Evolutionary conservation across 2,797 vertebrate species (phyloP), one percentile per base, ranked within the genome.

Genomic region (Yasuhikotakia modesta): DNA sequence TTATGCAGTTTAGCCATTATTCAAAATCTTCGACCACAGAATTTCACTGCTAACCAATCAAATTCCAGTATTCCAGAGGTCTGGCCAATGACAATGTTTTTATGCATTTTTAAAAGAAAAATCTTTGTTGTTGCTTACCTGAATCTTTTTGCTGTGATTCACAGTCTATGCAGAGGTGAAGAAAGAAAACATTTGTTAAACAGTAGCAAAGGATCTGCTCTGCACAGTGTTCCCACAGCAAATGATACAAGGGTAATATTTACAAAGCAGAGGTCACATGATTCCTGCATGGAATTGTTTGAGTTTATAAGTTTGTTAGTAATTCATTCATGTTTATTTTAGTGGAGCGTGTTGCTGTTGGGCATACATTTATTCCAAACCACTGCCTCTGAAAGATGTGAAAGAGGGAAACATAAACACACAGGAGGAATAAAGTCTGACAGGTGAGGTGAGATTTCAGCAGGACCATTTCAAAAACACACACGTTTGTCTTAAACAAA

Each of bases 111-210:
- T 43, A 0, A 46, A 30, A 55, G 46, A 53, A 58, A 67, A 2
- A 17, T 10, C 13, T 27, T 2, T 45, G 5, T 4, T 76, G 12
- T 17, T 70, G 75, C 82, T 90, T 94, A 96, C 95, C 95, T 95
- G 94, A 91, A 86, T 95, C 94, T 81, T 90, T 87, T 79, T 92
- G 92, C 43, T 91, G 90, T 75, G 91, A 92, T 84, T 94, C 94
- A 84, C 90, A 89, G 14, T 94, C 94, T 96, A 86, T 76, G 86
- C 85, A 79, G 78, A 88, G 89, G 87, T 58, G 87, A 63, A 89
- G 88, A 86, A 14, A 61, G 22, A 43, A 52, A 58, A 76, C 16
- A 14, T 22, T 46, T 65, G 57, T 81, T 57, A 72, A 55, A 19
- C 22, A 61, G 35, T 39, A 73, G 57, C 39, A 39, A 61, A 13